These are phyloP conservation scores for Lithodes maja DNA, from an alignment of 2,888 invertebrate genomes.

Conservation along the genomic window DNA sequence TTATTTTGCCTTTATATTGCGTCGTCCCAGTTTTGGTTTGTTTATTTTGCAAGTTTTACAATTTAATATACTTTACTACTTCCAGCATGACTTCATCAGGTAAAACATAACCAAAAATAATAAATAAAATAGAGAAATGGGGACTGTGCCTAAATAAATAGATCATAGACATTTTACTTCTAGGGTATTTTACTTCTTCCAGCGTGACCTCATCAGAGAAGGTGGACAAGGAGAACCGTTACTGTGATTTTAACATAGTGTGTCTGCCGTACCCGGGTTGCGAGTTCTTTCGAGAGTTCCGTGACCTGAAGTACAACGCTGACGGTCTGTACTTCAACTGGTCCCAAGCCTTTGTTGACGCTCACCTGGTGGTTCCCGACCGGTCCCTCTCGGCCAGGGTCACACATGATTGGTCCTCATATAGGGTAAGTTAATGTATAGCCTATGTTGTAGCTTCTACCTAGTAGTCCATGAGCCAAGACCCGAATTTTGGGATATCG, in stretches of 20 bases:
- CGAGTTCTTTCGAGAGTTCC: slow-evolving; percentile 86
- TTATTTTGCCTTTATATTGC: too few relatives aligned
- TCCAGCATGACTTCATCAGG: too few relatives aligned
- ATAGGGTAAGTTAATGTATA: slow-evolving; percentile 76
- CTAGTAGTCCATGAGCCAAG: too few relatives aligned
- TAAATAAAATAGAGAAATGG: too few relatives aligned
- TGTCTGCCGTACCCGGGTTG: slow-evolving; percentile 89
- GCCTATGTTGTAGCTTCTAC: neutral
- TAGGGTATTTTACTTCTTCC: slow-evolving; percentile 70
- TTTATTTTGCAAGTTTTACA: too few relatives aligned
- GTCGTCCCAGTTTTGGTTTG: too few relatives aligned
- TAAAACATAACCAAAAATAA: too few relatives aligned
- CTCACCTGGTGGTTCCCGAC: slow-evolving; percentile 80
- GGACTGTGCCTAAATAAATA: too few relatives aligned
- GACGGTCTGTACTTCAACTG: slow-evolving; percentile 84
- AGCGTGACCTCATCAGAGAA: slow-evolving; percentile 90
- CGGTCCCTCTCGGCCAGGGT: slow-evolving; percentile 77
- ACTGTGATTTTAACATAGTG: slow-evolving; percentile 83
- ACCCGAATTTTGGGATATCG: too few relatives aligned
- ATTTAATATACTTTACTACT: too few relatives aligned
- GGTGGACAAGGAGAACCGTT: slow-evolving; percentile 85
- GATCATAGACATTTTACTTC: too few relatives aligned
- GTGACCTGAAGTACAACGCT: slow-evolving; percentile 82
- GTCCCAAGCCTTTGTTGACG: slow-evolving; percentile 83
- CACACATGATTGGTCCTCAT: slow-evolving; percentile 81